These are phyloP conservation scores for Papio anubis DNA, from an alignment of 2,113 vertebrate genomes.

Conservation along the genomic window DNA sequence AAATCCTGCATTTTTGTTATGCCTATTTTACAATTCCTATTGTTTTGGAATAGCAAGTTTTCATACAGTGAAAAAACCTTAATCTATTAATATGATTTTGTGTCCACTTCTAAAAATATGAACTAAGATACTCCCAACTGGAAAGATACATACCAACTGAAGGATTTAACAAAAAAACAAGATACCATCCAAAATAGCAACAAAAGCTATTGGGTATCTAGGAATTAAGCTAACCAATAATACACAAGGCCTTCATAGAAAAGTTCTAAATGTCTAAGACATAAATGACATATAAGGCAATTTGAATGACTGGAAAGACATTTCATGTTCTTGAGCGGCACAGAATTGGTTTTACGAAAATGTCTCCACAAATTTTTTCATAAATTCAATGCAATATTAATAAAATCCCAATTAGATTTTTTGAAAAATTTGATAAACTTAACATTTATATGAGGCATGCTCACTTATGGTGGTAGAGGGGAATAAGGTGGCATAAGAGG, in stretches of 20 bases:
- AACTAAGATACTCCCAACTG: constrained; percentile 20
- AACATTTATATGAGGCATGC: not conserved
- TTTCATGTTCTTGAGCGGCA: not conserved
- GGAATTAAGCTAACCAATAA: not conserved
- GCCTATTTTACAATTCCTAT: not conserved
- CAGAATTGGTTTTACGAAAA: not conserved
- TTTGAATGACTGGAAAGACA: constrained; percentile 9
- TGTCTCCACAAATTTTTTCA: not conserved
- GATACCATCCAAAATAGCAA: not conserved
- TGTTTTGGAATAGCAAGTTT: not conserved
- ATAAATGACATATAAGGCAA: not conserved
- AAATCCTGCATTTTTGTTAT: not conserved
- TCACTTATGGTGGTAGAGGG: not conserved
- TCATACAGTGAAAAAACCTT: not conserved
- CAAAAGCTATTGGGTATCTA: not conserved
- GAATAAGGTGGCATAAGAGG: not conserved
- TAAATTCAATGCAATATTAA: constrained; percentile 23
- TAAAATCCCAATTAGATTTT: not conserved
- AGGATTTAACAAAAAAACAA: constrained; percentile 15
- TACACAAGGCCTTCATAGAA: not conserved
- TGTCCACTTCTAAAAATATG: constrained; percentile 2
- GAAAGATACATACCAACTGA: not conserved
- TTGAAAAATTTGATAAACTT: not conserved
- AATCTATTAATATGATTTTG: not conserved
- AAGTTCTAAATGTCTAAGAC: not conserved